Evolutionary conservation across 1,140 invertebrate species (phyloP).

Genomic region (Atta colombica): DNA sequence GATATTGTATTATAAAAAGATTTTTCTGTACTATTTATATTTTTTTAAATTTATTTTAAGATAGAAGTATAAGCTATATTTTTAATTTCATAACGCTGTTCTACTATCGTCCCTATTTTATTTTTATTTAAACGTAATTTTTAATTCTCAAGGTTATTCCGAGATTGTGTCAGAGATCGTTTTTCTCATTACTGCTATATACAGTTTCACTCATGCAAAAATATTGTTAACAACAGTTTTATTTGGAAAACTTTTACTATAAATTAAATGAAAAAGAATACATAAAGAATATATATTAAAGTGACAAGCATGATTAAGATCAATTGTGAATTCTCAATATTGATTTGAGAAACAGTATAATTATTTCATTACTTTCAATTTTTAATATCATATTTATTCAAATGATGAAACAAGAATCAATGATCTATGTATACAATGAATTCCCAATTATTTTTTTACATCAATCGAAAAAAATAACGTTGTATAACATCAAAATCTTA

Average conservation of each 20-base stretch:
- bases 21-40: background rate
- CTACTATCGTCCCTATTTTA: background rate
- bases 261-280: constrained; percentile 13
- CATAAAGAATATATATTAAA: background rate
- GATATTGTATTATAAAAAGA: background rate
- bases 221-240: background rate
- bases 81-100: background rate
- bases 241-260: constrained; percentile 60
- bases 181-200: background rate
- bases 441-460: constrained; percentile 7
- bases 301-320: background rate
- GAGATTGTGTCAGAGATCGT: background rate
- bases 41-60: background rate
- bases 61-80: constrained; percentile 11
- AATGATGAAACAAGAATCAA: background rate
- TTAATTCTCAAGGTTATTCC: background rate
- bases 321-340: constrained; percentile 1
- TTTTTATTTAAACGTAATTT: background rate
- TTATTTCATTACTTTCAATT: background rate
- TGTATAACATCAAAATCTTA: background rate
- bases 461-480: constrained; percentile 14
- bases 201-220: background rate
- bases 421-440: background rate
- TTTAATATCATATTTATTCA: background rate
- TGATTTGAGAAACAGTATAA: constrained; percentile 17